phyloP scores from a whole-genome alignment of 2,797 vertebrate species.

The Chiloscyllium punctatum region DNA sequence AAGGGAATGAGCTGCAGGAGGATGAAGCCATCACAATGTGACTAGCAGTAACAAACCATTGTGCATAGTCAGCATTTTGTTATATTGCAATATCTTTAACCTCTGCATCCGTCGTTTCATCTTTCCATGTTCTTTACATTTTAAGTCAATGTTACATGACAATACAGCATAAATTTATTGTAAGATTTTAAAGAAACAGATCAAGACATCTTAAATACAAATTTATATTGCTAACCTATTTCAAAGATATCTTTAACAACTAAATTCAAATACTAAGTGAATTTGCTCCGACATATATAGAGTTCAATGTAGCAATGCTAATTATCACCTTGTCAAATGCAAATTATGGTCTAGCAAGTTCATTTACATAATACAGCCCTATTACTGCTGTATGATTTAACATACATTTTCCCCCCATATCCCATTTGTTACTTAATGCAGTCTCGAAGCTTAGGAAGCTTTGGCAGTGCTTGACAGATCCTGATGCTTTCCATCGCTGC shows the following conservation, averaged over 20 bases:
- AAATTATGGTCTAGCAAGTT: slow-evolving; percentile 73
- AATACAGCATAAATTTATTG: background rate
- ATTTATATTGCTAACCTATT: no score
- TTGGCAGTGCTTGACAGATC: slow-evolving; percentile 47
- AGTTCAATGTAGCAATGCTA: slow-evolving; percentile 74
- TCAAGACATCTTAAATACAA: background rate
- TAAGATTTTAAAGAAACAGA: background rate
- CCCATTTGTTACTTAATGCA: slow-evolving; percentile 57
- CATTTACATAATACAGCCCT: slow-evolving; percentile 68
- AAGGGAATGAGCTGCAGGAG: background rate
- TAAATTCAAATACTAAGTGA: slow-evolving; percentile 32
- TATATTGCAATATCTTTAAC: background rate
- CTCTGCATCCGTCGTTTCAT: background rate
- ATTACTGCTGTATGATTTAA: slow-evolving; percentile 59
- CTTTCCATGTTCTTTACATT: background rate
- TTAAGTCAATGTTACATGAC: background rate
- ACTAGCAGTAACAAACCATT: background rate
- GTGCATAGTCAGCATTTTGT: background rate
- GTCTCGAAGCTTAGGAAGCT: slow-evolving; percentile 49
- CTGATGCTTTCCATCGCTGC: slow-evolving; percentile 51
- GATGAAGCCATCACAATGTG: background rate
- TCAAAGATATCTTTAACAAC: background rate
- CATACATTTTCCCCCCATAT: slow-evolving; percentile 56
- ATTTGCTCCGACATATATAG: slow-evolving; percentile 20
- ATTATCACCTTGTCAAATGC: slow-evolving; percentile 86